Evolutionary conservation across 2,797 vertebrate species (phyloP), one percentile per base, ranked within the genome.

Genomic region (Vultur gryphus): DNA sequence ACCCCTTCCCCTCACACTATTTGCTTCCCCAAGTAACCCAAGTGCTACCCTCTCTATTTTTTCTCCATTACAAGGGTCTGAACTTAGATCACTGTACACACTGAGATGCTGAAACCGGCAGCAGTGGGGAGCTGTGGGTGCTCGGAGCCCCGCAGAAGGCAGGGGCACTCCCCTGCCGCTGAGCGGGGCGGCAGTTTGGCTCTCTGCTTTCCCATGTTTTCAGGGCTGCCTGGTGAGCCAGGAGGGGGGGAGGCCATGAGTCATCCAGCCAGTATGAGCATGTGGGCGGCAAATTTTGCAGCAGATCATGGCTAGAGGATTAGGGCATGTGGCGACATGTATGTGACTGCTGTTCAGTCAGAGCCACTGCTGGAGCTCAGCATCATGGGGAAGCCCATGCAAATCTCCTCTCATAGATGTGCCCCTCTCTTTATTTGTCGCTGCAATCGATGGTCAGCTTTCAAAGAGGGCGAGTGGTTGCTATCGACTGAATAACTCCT

Each of bases 21-120:
- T 59, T 75, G 9, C 66, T 93, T 66, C 26, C 43, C 11, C 48
- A 62, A 13, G 43, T 43, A 81, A 52, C 15, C 13, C 25, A 69
- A 49, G 35, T 14, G 8, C 16, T 66, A 41, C 31, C 6, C 24
- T 80, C 10, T 65, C 31, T 37, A 8, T n/a, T 67, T 66, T 85
- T 44, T 28, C 46, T 48, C 23, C 24, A 39, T 44, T 33, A 33
- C 35, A 46, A 41, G 19, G 20, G 17, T n/a, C 49, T 59, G 65
- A 85, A 73, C n/a, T 9, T 16, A 29, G 58, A 48, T 28, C 16
- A 9, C 35, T 23, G 15, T 44, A 54, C 61, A 49, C 51, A 46
- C 23, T 37, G 46, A 77, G 44, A 7, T 48, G 43, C 18, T 7
- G 5, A 55, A 90, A 23, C 6, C 2, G 1, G 7, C 0, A 0